Evolutionary conservation across 2,888 invertebrate genomes (phyloP), one percentile per base, ranked within the genome.

Genomic region (Acanthacorydalis orientalis): DNA sequence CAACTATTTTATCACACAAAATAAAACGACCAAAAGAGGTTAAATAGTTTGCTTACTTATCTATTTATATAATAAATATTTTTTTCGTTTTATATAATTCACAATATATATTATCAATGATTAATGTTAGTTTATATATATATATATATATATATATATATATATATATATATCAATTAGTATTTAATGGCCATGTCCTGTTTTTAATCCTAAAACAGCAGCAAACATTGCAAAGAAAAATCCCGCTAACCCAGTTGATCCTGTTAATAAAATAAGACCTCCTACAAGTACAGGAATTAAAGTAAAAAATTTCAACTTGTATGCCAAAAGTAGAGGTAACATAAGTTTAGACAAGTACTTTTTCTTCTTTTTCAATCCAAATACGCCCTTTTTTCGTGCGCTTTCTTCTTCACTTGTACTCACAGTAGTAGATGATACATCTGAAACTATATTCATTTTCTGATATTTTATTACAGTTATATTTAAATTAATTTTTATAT

Each of bases 161-260:
- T 23, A 23, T 6, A 23, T 23, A 23, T 23, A 12, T 12, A 8
- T 8, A 8, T 39, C 12, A 12, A 39, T 9, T 37, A 45, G 23
- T 42, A 33, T 32, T 52, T 52, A 54, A 43, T 59, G 54, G 44
- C 53, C 53, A 54, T 55, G 57, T 50, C 70, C 69, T 51, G 69
- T 68, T 61, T 78, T 84, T 51, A 86, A 67, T 48, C 83, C 84
- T 73, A 88, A 80, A 4, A 83, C 82, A 1, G 87, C 84, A 45
- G 86, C 83, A 57, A 89, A 88, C 11, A 89, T 66, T 1, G 88
- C 86, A 61, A 88, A 89, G 71, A 89, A 89, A 68, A 89, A 88
- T 52, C 88, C 88, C 15, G 86, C 88, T 49, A 88, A 62, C 14
- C 85, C 83, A 1, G 87, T 84, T 1, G 85, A 80, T 50, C 83